Percentiles rank a stretch among this genome's conserved stretches.
phyloP scores from a whole-genome alignment of 2,888 invertebrate genomes.

The Aquatica leii region DNA sequence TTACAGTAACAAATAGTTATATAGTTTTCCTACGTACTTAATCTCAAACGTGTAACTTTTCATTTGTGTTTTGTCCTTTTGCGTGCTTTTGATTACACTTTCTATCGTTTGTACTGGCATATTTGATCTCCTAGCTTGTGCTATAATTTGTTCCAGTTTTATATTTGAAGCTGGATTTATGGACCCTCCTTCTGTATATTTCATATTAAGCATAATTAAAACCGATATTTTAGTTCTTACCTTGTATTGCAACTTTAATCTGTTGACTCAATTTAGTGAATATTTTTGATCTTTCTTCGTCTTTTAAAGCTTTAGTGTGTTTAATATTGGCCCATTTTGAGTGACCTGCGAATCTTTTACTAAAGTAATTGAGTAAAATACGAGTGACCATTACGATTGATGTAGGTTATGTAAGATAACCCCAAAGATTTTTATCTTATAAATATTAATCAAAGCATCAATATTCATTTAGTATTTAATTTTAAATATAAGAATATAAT shows the following conservation, averaged over 20 bases:
- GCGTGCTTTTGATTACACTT: conserved; percentile 65
- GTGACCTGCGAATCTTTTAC: conserved; percentile 69
- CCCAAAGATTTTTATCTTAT: too few species aligned
- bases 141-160: conserved; percentile 66
- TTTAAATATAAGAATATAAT: too few species aligned
- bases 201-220: not conserved
- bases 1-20: conserved; percentile 37
- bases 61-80: conserved; percentile 55
- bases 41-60: conserved; percentile 61
- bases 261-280: conserved; percentile 63
- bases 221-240: too few species aligned
- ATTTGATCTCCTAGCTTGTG: conserved; percentile 67
- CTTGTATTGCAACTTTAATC: conserved; percentile 69
- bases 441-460: too few species aligned
- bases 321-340: conserved; percentile 82
- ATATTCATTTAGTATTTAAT: too few species aligned
- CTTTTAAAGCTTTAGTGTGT: conserved; percentile 73
- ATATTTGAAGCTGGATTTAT: conserved; percentile 68
- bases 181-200: conserved; percentile 66
- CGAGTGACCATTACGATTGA: too few species aligned
- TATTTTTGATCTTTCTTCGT: conserved; percentile 63
- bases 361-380: not conserved
- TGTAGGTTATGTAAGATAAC: too few species aligned
- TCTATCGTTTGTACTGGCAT: conserved; percentile 72
- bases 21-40: conserved; percentile 46